Conservation (phyloP, 1,140 invertebrate species). For the Panagrolaimus sp. region DNA sequence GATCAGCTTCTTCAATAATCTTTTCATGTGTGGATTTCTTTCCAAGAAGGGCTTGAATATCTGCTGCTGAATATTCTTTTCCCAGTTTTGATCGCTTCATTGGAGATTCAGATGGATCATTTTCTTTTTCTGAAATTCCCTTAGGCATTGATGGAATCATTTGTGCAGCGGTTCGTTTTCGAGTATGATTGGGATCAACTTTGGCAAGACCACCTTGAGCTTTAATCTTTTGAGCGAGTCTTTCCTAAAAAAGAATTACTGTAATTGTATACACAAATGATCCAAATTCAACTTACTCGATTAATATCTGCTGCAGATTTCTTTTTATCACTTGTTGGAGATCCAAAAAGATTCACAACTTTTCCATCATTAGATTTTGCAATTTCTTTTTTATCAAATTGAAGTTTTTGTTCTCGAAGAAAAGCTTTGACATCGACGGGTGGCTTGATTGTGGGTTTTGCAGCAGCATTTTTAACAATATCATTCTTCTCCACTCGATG, state of each 20-base stretch:
- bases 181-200: neutral
- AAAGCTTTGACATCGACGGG: neutral
- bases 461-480: neutral
- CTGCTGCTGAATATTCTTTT: conserved; percentile 1
- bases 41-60: conserved; percentile 1
- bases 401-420: neutral
- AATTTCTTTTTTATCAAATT: neutral
- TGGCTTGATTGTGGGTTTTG: neutral
- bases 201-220: neutral
- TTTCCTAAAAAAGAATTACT: neutral
- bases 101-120: too few relatives aligned
- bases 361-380: neutral
- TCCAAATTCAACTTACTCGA: neutral
- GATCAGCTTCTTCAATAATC: neutral
- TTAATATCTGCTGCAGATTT: neutral
- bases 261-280: neutral
- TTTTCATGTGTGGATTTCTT: conserved; percentile 8
- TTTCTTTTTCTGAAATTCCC: too few relatives aligned
- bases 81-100: too few relatives aligned
- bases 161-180: neutral
- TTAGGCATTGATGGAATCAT: too few relatives aligned
- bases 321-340: neutral
- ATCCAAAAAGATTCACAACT: neutral
- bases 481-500: neutral
- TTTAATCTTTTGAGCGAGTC: neutral